Evolutionary conservation across 2,113 vertebrate species (phyloP), one percentile per base, ranked within the genome.

Genomic region (Neopipo cinnamomea): DNA sequence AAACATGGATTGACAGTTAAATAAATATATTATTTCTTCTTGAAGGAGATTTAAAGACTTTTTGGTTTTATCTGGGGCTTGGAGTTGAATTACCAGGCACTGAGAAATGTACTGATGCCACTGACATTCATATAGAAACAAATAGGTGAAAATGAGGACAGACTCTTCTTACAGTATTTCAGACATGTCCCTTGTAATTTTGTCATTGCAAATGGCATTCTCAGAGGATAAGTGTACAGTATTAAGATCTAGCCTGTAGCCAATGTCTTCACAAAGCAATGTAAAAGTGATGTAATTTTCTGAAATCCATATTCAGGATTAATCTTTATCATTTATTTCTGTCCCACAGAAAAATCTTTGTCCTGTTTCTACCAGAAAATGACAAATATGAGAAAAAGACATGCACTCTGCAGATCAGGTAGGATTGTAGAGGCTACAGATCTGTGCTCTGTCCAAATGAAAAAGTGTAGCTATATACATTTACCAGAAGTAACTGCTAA

Each of bases 11-110:
- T 65, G 55, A 72, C 50, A 90, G 41, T 85, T 72, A 91, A 95
- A 90, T 78, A 91, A 76, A 93, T 93, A 87, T 33, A 78, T 76
- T 62, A 88, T 82, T 89, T 59, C 27, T 55, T 76, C 74, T 80
- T 85, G 31, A 88, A 46, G 37, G 25, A 75, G 9, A 35, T 46
- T 39, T 78, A 61, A 94, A 68, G 18, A 27, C 14, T 44, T 63
- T 90, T 39, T 42, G 1, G 11, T 19, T 63, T 66, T 31, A 37
- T 90, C 39, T 87, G 27, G 21, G 47, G 8, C 53, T 82, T 65
- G 41, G 24, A 65, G 10, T 16, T 31, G 13, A 68, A 35, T 44
- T 17, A 78, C 74, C 35, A 93, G 62, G 16, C 8, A 31, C 6
- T 44, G 16, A 56, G 39, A 78, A 91, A 65, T 35, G 66, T 14